Conservation (phyloP, 23 tunicate species). For the Phallusia fumigata region DNA sequence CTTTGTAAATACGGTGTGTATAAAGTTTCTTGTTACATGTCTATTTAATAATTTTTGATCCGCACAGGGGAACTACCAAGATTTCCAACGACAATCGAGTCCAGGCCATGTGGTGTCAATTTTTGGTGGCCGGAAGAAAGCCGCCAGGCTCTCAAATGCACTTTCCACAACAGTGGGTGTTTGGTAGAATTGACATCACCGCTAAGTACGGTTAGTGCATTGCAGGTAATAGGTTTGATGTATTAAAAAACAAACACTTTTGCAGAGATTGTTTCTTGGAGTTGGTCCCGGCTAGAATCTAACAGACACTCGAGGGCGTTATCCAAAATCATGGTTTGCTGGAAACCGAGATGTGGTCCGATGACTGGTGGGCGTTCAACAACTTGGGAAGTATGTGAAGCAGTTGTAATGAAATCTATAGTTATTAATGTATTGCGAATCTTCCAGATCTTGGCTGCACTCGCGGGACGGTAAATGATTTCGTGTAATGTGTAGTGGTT, state of each 20-base stretch:
- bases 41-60: not conserved
- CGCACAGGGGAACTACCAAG: not conserved
- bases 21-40: not conserved
- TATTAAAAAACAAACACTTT: not conserved
- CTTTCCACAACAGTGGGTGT: conserved; percentile 16
- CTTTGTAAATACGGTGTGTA: not conserved
- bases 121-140: conserved; percentile 10
- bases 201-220: not conserved
- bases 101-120: conserved; percentile 13
- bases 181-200: conserved; percentile 8
- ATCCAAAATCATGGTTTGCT: not conserved
- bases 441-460: not conserved
- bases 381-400: not conserved
- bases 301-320: not conserved
- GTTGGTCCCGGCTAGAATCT: not conserved
- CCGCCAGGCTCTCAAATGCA: conserved; percentile 6
- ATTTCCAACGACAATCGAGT: not conserved
- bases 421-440: not conserved
- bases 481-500: not conserved
- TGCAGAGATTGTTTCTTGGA: not conserved
- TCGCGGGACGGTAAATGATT: not conserved
- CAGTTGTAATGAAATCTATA: not conserved
- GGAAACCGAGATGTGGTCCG: not conserved
- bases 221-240: too few species aligned
- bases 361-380: not conserved